Evolutionary conservation across 1,140 invertebrate species (phyloP).

Genomic region (Helicoverpa zea): DNA sequence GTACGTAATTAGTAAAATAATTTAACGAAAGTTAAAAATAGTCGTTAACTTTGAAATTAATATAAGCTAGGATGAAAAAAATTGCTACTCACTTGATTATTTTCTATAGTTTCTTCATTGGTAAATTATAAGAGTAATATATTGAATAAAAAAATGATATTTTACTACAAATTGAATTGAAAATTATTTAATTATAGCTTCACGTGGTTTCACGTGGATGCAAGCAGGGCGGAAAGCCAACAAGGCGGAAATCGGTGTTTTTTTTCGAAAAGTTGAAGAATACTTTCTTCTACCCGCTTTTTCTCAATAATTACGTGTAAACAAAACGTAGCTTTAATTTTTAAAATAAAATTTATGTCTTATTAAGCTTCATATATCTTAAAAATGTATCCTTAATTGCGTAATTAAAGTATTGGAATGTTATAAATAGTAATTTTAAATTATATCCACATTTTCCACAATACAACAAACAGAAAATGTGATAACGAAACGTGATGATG

Average conservation of each 20-base stretch:
- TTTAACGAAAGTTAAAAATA: too few species aligned
- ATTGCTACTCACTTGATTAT: not conserved
- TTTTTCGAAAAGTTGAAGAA: not conserved
- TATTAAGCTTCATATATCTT: too few species aligned
- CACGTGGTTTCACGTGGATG: constrained; percentile 44
- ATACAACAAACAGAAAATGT: not conserved
- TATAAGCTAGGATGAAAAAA: too few species aligned
- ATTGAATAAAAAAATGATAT: not conserved
- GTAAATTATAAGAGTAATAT: not conserved
- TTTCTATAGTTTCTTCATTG: constrained; percentile 13
- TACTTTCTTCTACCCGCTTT: constrained; percentile 20
- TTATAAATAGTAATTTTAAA: too few species aligned
- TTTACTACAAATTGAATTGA: not conserved
- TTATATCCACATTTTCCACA: too few species aligned
- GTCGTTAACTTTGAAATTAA: too few species aligned
- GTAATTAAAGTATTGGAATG: too few species aligned
- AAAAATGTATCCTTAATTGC: too few species aligned
- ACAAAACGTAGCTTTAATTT: not conserved
- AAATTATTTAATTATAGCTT: not conserved
- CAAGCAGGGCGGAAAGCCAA: constrained; percentile 17
- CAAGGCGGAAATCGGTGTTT: constrained; percentile 13
- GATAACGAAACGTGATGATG: not conserved
- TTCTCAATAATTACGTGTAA: not conserved
- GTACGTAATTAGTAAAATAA: too few species aligned
- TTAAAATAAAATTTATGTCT: too few species aligned